Conservation (phyloP, 2,888 invertebrate species). For the Selenia dentaria region DNA sequence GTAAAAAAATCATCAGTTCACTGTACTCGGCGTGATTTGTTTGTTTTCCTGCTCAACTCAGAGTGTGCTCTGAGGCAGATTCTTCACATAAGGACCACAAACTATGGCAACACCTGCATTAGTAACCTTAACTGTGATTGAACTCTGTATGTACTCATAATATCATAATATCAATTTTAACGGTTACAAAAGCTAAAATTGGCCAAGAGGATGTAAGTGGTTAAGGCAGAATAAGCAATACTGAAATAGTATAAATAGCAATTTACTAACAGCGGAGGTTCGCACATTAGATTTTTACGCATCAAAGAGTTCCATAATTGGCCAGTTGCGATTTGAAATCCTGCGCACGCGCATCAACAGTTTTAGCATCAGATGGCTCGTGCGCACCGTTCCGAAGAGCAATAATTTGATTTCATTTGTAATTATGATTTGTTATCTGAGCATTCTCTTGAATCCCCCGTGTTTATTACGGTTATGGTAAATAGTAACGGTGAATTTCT, state of each 20-base stretch:
- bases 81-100: no score
- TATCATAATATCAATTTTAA: no score
- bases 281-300: constrained; percentile 48
- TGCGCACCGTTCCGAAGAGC: constrained; percentile 36
- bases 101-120: no score
- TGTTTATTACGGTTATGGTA: constrained; percentile 34
- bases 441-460: constrained; percentile 33
- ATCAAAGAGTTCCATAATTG: constrained; percentile 61
- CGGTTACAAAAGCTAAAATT: constrained; percentile 1
- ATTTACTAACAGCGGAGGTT: constrained; percentile 25
- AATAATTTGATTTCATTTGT: constrained; percentile 42
- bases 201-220: constrained; percentile 10
- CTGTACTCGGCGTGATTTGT: no score
- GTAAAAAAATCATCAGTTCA: no score
- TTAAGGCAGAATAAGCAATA: constrained; percentile 8
- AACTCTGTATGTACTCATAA: no score
- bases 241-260: constrained; percentile 23
- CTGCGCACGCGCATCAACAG: constrained; percentile 49
- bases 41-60: no score
- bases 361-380: constrained; percentile 3
- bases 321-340: constrained; percentile 64
- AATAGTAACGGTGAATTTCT: constrained; percentile 15
- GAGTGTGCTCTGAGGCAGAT: no score
- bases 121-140: no score
- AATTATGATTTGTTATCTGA: constrained; percentile 37